Base-by-base conservation (phyloP, 2,797 vertebrate genomes). In the Syngnathus rostellatus region DNA sequence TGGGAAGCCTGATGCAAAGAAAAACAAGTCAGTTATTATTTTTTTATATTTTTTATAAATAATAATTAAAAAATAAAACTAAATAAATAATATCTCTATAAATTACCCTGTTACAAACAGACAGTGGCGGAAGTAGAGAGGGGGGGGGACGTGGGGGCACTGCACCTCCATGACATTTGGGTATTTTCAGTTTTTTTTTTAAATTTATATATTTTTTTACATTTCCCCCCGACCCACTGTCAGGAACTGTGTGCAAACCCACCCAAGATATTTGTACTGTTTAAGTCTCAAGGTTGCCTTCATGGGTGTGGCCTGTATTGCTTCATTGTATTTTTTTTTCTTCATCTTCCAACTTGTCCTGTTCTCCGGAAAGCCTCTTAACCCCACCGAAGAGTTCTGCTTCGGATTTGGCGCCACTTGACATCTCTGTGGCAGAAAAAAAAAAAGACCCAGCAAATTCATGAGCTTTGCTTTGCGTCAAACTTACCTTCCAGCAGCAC, bases 1-100 rank as follows among this genome's bases (percentile, higher is more conserved):
- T 68, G 19, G 43, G 25, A 38, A 58, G 51, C 65, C 55, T 67
- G 51, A 58, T 17, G 46, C 23, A 62, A 45, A 45, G 21, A 62
- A 45, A 45, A 14, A 11, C 40, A 62, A 23, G 2, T 17, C 16
- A 31, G 31, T 31, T 31, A 31, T 31, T 31, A 2, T 31, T 31
- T 31, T n/a, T n/a, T n/a, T n/a, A n/a, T n/a, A n/a, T n/a, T n/a
- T n/a, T n/a, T n/a, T n/a, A n/a, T n/a, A 31, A 31, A 31, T 4
- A 31, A 31, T 31, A 31, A 31, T 31, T 4, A 31, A 31, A 31
- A 31, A 31, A 31, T 31, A 31, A 31, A 31, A 31, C 31, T 31
- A 31, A 31, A 2, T 31, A 2, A 31, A 31, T 31, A 31, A 31
- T 31, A 31, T 31, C 31, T 4, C 3, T 25, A 25, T 25, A 25